Conservation (phyloP, 2,113 vertebrate species). For the Otolemur garnettii region DNA sequence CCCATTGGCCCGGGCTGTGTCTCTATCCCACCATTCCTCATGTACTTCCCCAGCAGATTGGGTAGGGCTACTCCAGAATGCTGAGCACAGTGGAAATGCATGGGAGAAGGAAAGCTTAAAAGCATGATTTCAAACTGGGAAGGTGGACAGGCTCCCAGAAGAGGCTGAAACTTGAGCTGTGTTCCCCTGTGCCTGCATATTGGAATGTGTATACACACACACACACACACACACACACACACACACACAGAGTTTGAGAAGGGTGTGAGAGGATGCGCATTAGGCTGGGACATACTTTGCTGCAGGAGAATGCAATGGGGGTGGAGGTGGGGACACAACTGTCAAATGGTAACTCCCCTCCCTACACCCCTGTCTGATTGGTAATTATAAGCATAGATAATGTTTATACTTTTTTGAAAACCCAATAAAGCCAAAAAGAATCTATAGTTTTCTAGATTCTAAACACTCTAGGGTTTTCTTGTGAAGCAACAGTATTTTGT, state of each 20-base stretch:
- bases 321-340: not conserved
- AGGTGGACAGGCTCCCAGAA: not conserved
- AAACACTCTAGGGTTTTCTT: slow-evolving; percentile 21
- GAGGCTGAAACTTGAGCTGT: not conserved
- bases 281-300: not conserved
- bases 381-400: slow-evolving; percentile 32
- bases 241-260: not conserved
- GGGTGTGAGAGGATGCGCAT: not conserved
- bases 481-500: slow-evolving; percentile 2
- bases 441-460: too few relatives aligned
- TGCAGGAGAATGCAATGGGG: not conserved
- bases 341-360: not conserved
- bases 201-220: not conserved
- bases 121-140: not conserved
- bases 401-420: slow-evolving; percentile 1
- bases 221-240: too few relatives aligned
- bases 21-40: not conserved
- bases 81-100: not conserved
- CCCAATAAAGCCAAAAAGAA: slow-evolving; percentile 2
- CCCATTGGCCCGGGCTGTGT: not conserved
- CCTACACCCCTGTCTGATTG: not conserved
- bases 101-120: not conserved
- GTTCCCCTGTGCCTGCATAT: rapidly evolving
- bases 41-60: not conserved
- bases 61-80: not conserved